Evolutionary conservation across 2,113 vertebrate genomes (phyloP), one percentile per base, ranked within the genome.

Genomic region (Greenwoodochromis staneri): DNA sequence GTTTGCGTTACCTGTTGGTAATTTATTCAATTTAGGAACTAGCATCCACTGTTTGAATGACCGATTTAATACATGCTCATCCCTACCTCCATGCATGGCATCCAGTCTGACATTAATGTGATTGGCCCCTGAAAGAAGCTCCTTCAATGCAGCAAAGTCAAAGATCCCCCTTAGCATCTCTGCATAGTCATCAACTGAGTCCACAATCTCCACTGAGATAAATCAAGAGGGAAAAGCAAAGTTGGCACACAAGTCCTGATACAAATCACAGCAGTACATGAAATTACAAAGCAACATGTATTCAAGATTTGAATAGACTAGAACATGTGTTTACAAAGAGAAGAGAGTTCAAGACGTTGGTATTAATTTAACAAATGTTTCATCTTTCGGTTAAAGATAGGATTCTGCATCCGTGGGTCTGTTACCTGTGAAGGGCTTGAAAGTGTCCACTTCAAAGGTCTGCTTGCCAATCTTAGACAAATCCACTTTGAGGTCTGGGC

Each of bases 1-100:
- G 0, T 51, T 76, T 51, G 17, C 9, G 9, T 51, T 78, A 17
- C 16, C 45, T 34, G 16, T 51, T 78, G 45, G 27, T 34, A 78
- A 9, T 78, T 51, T 78, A 78, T 49, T 78, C 9, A n/a, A 9
- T 78, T 78, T 51, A 51, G 27, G 45, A 51, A 51, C 17, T 49
- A 51, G 42, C 29, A 24, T 31, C 2, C 45, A 34, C 45, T 31
- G 45, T 78, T 31, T 31, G 27, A 78, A 38, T 69, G 61, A 69
- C 61, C 7, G 6, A 49, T n/a, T 31, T 78, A 7, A 31, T 47
- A 78, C 27, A 2, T 78, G 17, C 27, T 51, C 10, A 31, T 83
- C 47, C 83, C 1, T 94, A 99, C 99, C 99, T 98, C 99, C 99
- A 0, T 99, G 99, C 98, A 99, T 99, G 53, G 98, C 98, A 34